Base-by-base conservation (phyloP, 2,113 vertebrate genomes). In the Tetrao urogallus region DNA sequence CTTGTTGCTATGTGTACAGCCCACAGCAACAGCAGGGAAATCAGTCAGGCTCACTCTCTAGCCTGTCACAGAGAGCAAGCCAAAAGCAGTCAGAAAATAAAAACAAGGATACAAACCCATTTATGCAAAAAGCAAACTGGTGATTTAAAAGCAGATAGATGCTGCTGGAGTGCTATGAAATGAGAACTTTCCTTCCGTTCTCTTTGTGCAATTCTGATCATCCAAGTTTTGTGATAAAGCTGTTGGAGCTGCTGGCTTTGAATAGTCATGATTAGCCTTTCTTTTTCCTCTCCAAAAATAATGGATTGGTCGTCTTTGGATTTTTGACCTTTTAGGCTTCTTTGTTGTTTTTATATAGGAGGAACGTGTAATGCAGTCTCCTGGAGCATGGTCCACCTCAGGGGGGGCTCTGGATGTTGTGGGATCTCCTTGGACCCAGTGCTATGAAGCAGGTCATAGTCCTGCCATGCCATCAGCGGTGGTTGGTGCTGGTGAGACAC, bases 1-100 rank as follows among this genome's bases (percentile, higher is more conserved):
- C 82, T 76, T 77, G 91, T 91, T 96, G 87, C 87, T 92, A 90
- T 71, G 74, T 85, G 50, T 85, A 85, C 82, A 89, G 42, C 36
- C 67, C 71, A 10, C 22, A 3, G 91, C 89, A 94, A 92, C 81
- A 93, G 60, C 50, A 1, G 3, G 60, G 56, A 79, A 86, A 91
- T 63, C 77, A 79, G 89, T 70, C 47, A 82, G 83, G 78, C 78
- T 84, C 2, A 0, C 32, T 92, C 60, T 88, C 45, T 88, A 73
- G 67, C 48, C 42, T 91, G 54, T 54, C 13, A 2, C 67, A 88
- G 54, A 73, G 82, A 82, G 54, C 48, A 89, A 89, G 69, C 75
- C 15, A 70, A 79, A 85, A 94, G 16, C 3, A 1, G 82, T 21
- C 7, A 4, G 36, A 82, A 63, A 76, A 70, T 58, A 91, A 90